A percentile compares a stretch with the other conserved stretches of the same genome.
phyloP scores from a whole-genome alignment of 1,140 invertebrate genomes.

The Asbolus verrucosus region DNA sequence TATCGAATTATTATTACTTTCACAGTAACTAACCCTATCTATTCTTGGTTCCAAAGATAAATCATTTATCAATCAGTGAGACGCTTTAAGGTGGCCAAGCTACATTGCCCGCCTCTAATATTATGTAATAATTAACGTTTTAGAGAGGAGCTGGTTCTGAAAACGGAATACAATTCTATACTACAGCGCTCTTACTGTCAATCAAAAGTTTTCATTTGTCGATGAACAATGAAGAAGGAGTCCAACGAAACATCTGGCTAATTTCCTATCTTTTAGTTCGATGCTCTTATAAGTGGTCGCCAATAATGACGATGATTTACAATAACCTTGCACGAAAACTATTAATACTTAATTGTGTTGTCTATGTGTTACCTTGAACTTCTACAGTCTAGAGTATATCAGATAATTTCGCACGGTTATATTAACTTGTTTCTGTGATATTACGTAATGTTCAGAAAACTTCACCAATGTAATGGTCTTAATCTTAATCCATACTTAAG shows the following conservation, averaged over 20 bases:
- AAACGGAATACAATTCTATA: constrained; percentile 3
- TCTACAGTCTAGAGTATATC: background rate
- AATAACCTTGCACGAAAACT: constrained; percentile 30
- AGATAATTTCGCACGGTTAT: constrained; percentile 23
- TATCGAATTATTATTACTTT: too few relatives aligned
- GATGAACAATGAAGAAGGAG: background rate
- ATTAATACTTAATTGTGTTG: constrained; percentile 2
- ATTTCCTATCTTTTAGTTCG: constrained; percentile 3
- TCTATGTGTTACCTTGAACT: constrained; percentile 20
- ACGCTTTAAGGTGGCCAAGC: too few relatives aligned
- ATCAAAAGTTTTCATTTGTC: background rate
- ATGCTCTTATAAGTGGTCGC: background rate
- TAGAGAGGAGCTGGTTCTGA: background rate
- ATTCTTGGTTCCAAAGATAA: background rate
- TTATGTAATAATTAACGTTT: constrained; percentile 1
- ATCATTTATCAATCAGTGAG: too few relatives aligned
- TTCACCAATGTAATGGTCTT: constrained; percentile 13
- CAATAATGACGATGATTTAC: constrained; percentile 20
- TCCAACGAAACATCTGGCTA: constrained; percentile 16
- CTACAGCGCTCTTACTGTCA: constrained; percentile 6
- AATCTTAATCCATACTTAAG: constrained; percentile 10
- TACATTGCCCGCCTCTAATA: background rate
- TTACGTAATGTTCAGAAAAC: constrained; percentile 27
- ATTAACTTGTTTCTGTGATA: background rate
- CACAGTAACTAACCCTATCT: background rate